Evolutionary conservation across 2,797 vertebrate species (phyloP), one percentile per base, ranked within the genome.

Genomic region (Tadarida brasiliensis): DNA sequence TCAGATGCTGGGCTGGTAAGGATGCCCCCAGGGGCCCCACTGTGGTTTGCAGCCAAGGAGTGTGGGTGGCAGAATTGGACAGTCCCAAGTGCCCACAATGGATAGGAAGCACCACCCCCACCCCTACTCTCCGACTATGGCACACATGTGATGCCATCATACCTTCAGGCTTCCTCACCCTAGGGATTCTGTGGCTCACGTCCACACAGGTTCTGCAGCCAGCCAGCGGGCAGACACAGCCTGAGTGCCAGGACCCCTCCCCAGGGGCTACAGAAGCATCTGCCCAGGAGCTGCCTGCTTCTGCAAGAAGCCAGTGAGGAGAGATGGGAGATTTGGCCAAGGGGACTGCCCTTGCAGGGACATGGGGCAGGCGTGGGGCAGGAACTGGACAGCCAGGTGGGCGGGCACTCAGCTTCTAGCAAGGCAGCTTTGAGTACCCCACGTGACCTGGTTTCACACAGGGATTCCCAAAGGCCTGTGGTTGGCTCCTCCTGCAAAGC

Each of bases 71-170:
- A 91, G 71, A 88, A 30, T 51, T 28, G 51, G 56, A 51, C 1
- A 20, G 44, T 44, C 14, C 30, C 4, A 0, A 80, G 30, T 73
- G 57, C 39, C 76, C 39, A 14, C 14, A 20, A 85, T 10, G 9
- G 57, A 20, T 8, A 49, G 47, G 61, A 67, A 39, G 17, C 16
- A 30, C 39, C 28, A 15, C 47, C 7, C 8, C 57, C 24, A 1
- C 30, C 30, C 28, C 12, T 47, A 6, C 3, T 3, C 26, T n/a
- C 76, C 7, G 4, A 14, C 67, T 65, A 65, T 7, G 17, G 33
- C 11, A 63, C 3, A 1, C 6, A 22, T 4, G 10, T 4, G 57
- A 54, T 0, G 5, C 47, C 14, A 11, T 33, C 24, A 1, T 26
- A 26, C 17, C 59, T 26, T 11, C n/a, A 59, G 82, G 28, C 11